Evolutionary conservation across 2,888 invertebrate genomes (phyloP), one percentile per base, ranked within the genome.

Genomic region (Lucinisca nassula): DNA sequence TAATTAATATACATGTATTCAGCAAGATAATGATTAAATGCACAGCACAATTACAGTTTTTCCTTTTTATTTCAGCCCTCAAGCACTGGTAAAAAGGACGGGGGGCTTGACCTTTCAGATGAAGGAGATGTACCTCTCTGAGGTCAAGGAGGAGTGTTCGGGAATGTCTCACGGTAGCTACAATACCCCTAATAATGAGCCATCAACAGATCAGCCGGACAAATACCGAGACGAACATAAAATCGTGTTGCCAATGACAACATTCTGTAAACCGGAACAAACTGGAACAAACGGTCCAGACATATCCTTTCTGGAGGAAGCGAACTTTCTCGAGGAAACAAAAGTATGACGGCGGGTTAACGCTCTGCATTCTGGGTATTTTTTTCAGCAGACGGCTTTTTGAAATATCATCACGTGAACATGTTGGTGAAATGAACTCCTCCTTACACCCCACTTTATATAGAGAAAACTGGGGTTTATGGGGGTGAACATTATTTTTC

Each of bases 101-200:
- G 82, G 87, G 55, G 79, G 77, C 40, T 30, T 85, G 21, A 75
- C 79, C 1, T 82, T 87, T 40, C 90, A 87, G 51, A 67, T 88
- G 77, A 77, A 79, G 40, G 84, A 86, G 35, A 84, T 84, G 67
- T 82, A 73, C 51, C 32, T 90, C 17, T 90, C 90, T 0, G 74
- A 88, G n/a, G 90, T 90, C 17, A 58, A 82, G 30, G 90, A 90
- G 27, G 90, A 90, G 49, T 82, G 51, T 45, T 88, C 90, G 32
- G 85, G 81, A 17, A 51, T 87, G n/a, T 85, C 86, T 37, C 81
- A 82, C 1, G 88, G 83, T 12, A 89, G 74, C 35, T 85, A 79
- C 35, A 82, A 84, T n/a, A 90, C 89, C 21, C 89, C 89, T 10
- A 87, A 61, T 37, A 87, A 90, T 35, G 89, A 90, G 72, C 78